Percentiles rank a stretch among this genome's conserved stretches.
phyloP scores from a whole-genome alignment of 1,140 invertebrate genomes.

The Sesamia nonagrioides region DNA sequence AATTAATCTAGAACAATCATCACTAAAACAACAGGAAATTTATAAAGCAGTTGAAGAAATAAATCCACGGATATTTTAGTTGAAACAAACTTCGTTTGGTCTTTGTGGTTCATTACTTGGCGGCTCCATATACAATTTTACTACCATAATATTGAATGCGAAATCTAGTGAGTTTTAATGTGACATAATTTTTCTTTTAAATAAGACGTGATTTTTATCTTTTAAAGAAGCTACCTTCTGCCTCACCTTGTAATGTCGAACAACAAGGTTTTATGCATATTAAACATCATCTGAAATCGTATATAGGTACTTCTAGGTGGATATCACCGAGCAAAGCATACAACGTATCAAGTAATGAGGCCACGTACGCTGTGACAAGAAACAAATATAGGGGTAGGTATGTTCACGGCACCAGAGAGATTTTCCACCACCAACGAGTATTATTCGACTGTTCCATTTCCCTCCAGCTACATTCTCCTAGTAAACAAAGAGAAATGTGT shows the following conservation, averaged over 20 bases:
- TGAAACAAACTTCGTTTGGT: not conserved
- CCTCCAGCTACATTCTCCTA: constrained; percentile 45
- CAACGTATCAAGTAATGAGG: constrained; percentile 61
- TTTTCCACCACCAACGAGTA: constrained; percentile 59
- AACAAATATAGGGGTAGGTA: constrained; percentile 64
- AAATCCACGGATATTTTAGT: not conserved
- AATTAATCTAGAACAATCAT: not conserved
- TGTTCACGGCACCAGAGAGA: constrained; percentile 56
- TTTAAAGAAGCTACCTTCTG: constrained; percentile 41
- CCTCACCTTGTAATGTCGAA: constrained; percentile 39
- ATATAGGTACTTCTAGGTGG: not conserved
- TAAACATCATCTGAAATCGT: constrained; percentile 33
- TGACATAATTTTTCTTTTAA: constrained; percentile 13
- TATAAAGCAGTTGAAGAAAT: not conserved
- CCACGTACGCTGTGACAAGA: constrained; percentile 66
- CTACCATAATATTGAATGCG: constrained; percentile 15
- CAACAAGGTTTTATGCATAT: constrained; percentile 40
- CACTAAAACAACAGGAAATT: constrained; percentile 28
- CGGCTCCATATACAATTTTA: not conserved
- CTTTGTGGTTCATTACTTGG: not conserved
- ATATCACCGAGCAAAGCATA: constrained; percentile 34
- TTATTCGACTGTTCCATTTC: constrained; percentile 45
- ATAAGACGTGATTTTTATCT: constrained; percentile 17
- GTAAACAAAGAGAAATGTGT: constrained; percentile 55
- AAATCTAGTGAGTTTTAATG: constrained; percentile 5